Base-by-base conservation (phyloP, 2,888 invertebrate genomes). In the Serripes groenlandicus region DNA sequence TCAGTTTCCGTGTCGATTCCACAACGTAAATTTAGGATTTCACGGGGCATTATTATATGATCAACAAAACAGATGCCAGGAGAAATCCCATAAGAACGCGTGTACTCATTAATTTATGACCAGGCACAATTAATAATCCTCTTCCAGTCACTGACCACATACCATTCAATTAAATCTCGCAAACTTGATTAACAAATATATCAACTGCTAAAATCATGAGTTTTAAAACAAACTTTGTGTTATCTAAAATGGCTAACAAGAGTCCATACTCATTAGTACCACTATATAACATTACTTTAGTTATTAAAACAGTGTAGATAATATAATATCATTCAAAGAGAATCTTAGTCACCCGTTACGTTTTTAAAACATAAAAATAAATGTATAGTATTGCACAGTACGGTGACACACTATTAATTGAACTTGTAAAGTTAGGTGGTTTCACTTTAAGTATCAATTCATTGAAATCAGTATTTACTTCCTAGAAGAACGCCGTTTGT, bases 21-120 rank as follows among this genome's bases (percentile, higher is more conserved):
- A 74, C 62, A 74, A 78, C 81, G 81, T 71, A 78, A 68, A 75
- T 75, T 81, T 78, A 84, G 84, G 84, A 84, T 84, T 84, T 84
- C 84, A 80, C 74, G 84, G 84, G 84, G 84, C 84, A 84, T 84
- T 84, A 81, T 84, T 78, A 68, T 54, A 5, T 23, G 68, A 62
- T 35, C 35, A 42, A 80, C 62, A 62, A 34, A 32, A 79, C 75
- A 35, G 54, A 84, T 84, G 81, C 84, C 81, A 26, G 77, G 72
- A 78, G 75, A 78, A 81, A 78, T 26, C 84, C 84, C 75, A 58
- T n/a, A 62, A 68, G 64, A 64, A 73, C 75, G 75, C 35, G 62
- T 64, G 68, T 42, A 11, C 49, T 68, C 32, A n/a, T n/a, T n/a
- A n/a, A n/a, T n/a, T n/a, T n/a, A n/a, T n/a, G n/a, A n/a, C n/a